Base-by-base conservation (phyloP, 2,888 invertebrate species). In the Patella pellucida region DNA sequence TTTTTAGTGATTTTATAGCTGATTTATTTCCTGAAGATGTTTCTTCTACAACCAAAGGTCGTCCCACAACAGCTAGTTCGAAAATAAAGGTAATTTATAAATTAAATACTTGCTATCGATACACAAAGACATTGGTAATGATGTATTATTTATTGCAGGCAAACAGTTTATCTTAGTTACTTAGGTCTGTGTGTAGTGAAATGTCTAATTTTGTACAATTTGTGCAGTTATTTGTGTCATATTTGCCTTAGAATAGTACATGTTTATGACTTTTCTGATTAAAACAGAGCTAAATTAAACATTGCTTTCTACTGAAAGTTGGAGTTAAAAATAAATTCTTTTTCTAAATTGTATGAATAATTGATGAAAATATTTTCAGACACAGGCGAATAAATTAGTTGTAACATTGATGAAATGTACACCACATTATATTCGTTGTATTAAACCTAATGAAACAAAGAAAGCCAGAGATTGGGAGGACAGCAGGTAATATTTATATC, bases 371-470 rank as follows among this genome's bases (percentile, higher is more conserved):
- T 19, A 73, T 19, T 84, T 86, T 16, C 84, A 92, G 92, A 93
- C 91, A 68, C 94, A 94, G 89, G 94, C 94, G 19, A 94, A 94
- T 89, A 92, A 92, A 78, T 91, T 94, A 74, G 94, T 94, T 12
- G 93, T 92, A 5, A 93, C 94, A 68, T 89, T 94, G 83, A 94
- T 93, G 93, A 92, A 92, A 84, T 94, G 94, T 86, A 93, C 93
- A 5, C 94, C 94, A 11, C 94, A 94, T 89, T 94, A 94, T 87
- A 94, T 94, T 78, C 91, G 94, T 72, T 94, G 94, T 87, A 94
- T 94, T 83, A 94, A 94, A 87, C 94, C 94, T 19, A 94, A 94
- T 87, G 94, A 94, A 87, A 94, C 94, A 27, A 94, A 94, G 88
- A 92, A 92, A 81, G 92, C 94, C 1, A 90, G 92, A 31, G 94